Base-by-base conservation (phyloP, 2,113 vertebrate genomes). In the Zosterops japonicus region DNA sequence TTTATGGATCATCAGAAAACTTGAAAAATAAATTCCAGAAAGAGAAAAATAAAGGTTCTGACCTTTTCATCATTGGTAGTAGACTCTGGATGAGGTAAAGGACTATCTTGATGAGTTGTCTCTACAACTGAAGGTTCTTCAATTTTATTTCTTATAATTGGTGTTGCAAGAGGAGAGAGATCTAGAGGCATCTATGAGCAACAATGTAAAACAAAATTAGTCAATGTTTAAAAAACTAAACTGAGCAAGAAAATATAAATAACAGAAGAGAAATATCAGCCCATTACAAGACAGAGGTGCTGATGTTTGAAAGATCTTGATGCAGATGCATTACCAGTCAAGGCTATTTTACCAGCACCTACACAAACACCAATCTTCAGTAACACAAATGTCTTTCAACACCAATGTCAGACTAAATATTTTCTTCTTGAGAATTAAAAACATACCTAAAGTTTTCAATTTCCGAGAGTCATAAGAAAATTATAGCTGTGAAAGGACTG, bases 11-110 rank as follows among this genome's bases (percentile, higher is more conserved):
- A 92, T 12, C 17, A 42, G 31, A 67, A 59, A 18, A 84, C 12
- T 21, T 0, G 0, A 67, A 79, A 79, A 89, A 57, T 24, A 4
- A 78, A 75, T 52, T 56, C 16, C 16, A 57, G 52, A 28, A 65
- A 55, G 5, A 50, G 24, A 28, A 87, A 42, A 63, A 81, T 42
- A 12, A 50, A 31, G 42, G 31, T 79, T 84, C 97, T 96, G 93
- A 98, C 99, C 99, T 99, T 99, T 95, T 99, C 99, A 80, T 99
- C 99, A 97, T 94, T 99, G 89, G 99, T 99, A 39, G 99, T 99
- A 61, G 99, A 99, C 92, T 99, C 99, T 13, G 99, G 99, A 95
- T 99, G 99, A 98, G 99, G 99, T 97, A 99, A 98, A 93, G 99
- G 99, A 94, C 99, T 99, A 89, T 99, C 98, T 93, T 99, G 98